A percentile compares a stretch with the other conserved stretches of the same genome.
Conservation (phyloP, 1,140 invertebrate genomes). For the Galleria mellonella region DNA sequence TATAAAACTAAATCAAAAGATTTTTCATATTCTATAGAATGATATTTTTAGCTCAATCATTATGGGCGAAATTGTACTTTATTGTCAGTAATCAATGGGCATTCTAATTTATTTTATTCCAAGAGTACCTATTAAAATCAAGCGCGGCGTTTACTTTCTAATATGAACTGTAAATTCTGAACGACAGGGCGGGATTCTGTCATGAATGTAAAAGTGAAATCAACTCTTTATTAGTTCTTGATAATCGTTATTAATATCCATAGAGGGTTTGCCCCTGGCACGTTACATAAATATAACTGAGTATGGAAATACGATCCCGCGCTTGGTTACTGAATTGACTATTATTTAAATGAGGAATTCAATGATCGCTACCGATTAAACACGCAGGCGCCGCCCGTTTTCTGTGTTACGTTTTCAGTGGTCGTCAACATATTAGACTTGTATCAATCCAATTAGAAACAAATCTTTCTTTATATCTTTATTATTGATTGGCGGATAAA, state of each 20-base stretch:
- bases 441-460: no score
- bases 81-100: no score
- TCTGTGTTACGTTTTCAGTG: neutral
- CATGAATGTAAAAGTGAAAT: neutral
- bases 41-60: no score
- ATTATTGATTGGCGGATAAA: no score
- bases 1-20: no score
- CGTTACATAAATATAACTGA: constrained; percentile 13
- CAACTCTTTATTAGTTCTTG: constrained; percentile 18
- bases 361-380: constrained; percentile 1
- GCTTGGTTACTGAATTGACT: constrained; percentile 1
- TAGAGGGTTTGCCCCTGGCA: constrained; percentile 8
- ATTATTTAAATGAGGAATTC: constrained; percentile 13
- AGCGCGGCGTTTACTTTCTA: no score
- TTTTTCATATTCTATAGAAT: no score
- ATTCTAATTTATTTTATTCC: no score
- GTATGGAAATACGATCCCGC: constrained; percentile 3
- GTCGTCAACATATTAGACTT: neutral
- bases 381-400: constrained; percentile 1
- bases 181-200: neutral
- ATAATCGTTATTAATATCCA: constrained; percentile 20
- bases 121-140: no score
- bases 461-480: no score
- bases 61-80: no score
- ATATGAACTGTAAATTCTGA: no score